These are phyloP conservation scores for Vesta saturnalis DNA, from an alignment of 2,888 invertebrate genomes.

Conservation along the genomic window DNA sequence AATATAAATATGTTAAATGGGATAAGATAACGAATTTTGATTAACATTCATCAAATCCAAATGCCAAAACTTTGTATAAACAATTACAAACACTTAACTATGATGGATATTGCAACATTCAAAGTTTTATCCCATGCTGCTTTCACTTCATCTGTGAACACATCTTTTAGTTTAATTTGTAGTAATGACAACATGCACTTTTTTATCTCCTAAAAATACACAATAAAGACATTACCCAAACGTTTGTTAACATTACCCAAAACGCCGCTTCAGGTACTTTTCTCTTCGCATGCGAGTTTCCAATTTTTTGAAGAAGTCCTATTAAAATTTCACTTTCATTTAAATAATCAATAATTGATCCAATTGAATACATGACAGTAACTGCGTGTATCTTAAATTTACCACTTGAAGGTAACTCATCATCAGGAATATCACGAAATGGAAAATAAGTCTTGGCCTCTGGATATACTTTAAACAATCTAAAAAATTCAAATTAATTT, in stretches of 20 bases:
- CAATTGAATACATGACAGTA: constrained; percentile 63
- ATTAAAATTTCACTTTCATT: constrained; percentile 63
- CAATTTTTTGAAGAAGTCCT: constrained; percentile 63
- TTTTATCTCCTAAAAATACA: constrained; percentile 60
- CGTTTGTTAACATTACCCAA: constrained; percentile 30
- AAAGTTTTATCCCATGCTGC: constrained; percentile 63
- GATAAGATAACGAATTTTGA: too few species aligned
- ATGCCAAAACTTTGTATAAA: not conserved
- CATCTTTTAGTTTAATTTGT: constrained; percentile 58
- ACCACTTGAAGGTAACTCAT: constrained; percentile 61
- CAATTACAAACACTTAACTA: constrained; percentile 47
- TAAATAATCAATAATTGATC: constrained; percentile 63
- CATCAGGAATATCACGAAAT: constrained; percentile 62
- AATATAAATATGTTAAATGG: too few species aligned
- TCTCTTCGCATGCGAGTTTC: constrained; percentile 57
- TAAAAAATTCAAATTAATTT: constrained; percentile 51
- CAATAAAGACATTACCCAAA: not conserved
- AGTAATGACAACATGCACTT: constrained; percentile 58
- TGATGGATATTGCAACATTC: constrained; percentile 54
- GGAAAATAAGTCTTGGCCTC: constrained; percentile 63
- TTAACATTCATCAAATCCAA: too few species aligned
- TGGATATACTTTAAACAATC: constrained; percentile 64
- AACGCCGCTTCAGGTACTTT: constrained; percentile 41
- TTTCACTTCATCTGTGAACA: constrained; percentile 59
- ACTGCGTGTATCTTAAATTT: constrained; percentile 66